phyloP scores from a whole-genome alignment of 2,797 vertebrate species.

The Chrysocyon brachyurus region DNA sequence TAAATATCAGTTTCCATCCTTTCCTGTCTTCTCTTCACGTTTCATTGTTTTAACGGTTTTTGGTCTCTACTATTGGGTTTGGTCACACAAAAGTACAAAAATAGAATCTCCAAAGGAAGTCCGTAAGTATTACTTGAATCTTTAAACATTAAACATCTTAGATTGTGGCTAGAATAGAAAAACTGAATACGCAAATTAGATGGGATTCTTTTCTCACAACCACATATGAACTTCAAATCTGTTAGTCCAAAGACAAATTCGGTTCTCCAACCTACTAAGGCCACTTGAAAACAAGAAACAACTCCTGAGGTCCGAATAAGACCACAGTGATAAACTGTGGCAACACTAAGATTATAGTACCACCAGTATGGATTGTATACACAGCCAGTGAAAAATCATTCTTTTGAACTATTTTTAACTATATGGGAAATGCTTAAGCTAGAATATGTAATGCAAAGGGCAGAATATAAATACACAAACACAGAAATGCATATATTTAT shows the following conservation, averaged over 20 bases:
- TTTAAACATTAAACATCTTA: constrained; percentile 56
- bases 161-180: neutral
- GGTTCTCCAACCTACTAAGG: constrained; percentile 18
- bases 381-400: neutral
- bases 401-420: constrained; percentile 53
- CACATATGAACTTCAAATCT: constrained; percentile 65
- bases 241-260: constrained; percentile 19
- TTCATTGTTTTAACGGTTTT: constrained; percentile 36
- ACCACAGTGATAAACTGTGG: neutral
- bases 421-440: neutral
- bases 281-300: neutral
- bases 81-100: neutral
- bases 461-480: neutral
- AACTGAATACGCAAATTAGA: constrained; percentile 59
- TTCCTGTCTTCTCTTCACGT: neutral
- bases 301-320: neutral
- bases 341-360: neutral
- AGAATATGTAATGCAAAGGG: neutral
- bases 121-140: constrained; percentile 16
- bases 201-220: constrained; percentile 35
- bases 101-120: neutral
- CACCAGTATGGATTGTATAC: neutral
- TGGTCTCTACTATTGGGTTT: neutral
- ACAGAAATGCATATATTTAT: neutral
- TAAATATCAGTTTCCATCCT: neutral